Base-by-base conservation (phyloP, 35 echinoderm and acorn worm species). In the Apostichopus californicus region DNA sequence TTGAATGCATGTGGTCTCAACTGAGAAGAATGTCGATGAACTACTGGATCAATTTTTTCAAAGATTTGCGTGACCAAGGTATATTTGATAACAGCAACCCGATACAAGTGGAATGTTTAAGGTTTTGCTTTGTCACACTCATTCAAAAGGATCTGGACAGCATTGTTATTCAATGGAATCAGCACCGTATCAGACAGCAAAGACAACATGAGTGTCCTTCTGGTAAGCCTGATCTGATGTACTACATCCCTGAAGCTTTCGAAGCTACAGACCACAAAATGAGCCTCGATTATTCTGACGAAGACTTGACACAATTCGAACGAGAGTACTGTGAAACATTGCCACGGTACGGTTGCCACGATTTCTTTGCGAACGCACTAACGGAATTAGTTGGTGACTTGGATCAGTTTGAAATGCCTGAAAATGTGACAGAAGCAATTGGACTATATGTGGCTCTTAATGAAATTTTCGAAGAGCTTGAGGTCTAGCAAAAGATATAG, bases 151-250 rank as follows among this genome's bases (percentile, higher is more conserved):
- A 95, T 68, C 86, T 95, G 60, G 66, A 71, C 28, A 57, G 55
- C 7, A 59, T 90, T n/a, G 72, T 55, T 21, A 9, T 56, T 6
- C 5, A 70, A 54, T 92, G 94, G 94, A 95, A 95, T 81, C 70
- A 91, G 54, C 94, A 95, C 55, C 21, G 71, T 54, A 92, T 81
- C 25, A 77, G 90, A 53, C 54, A 12, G 77, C 94, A 92, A 91
- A 53, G 53, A 92, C 78, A 92, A 64, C 18, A 24, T 34, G 94
- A 92, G 10, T 79, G 81, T 28, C 94, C 90, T 26, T 22, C 28
- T 73, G 94, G 94, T 52, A 92, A 90, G 73, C 90, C 94, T 25
- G 92, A 93, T 80, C 73, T 89, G 14, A 15, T 93, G 85, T 89
- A 93, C 21, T 46, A 46, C 73, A 77, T 77, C 7, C 73, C 73